Conservation (phyloP, 2,797 vertebrate species). For the Macroramphosus scolopax region DNA sequence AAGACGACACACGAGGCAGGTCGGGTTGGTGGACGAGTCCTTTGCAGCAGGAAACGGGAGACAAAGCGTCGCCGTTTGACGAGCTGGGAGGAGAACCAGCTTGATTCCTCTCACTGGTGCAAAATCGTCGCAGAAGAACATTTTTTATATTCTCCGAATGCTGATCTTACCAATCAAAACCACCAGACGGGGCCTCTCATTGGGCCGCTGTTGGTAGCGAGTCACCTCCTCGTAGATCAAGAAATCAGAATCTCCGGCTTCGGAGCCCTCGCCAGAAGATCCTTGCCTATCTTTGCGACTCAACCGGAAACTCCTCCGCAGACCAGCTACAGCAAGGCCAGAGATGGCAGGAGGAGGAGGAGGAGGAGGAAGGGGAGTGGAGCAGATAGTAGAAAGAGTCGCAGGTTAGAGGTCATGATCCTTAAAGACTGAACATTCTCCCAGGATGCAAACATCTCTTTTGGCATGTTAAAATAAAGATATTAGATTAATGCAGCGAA, state of each 20-base stretch:
- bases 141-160: no score
- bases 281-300: conserved; percentile 87
- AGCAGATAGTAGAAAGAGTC: conserved; percentile 13
- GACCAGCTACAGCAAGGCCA: conserved; percentile 78
- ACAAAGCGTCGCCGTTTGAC: no score
- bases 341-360: neutral
- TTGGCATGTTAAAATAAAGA: neutral
- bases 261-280: conserved; percentile 70
- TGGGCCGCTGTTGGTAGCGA: conserved; percentile 86
- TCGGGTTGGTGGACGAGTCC: no score
- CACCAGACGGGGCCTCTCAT: conserved; percentile 87
- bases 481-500: conserved; percentile 13
- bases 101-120: no score
- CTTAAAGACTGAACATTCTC: no score
- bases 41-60: no score
- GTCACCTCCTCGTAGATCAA: conserved; percentile 92
- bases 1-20: no score
- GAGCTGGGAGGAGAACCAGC: no score
- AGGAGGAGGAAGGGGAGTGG: conserved; percentile 9
- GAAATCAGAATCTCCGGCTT: conserved; percentile 77
- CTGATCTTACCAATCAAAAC: conserved; percentile 93
- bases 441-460: neutral
- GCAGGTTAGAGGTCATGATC: no score
- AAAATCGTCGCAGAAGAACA: no score
- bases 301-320: conserved; percentile 90